Evolutionary conservation across 2,888 invertebrate species (phyloP).

Genomic region (Disparrhopalites patrizii): DNA sequence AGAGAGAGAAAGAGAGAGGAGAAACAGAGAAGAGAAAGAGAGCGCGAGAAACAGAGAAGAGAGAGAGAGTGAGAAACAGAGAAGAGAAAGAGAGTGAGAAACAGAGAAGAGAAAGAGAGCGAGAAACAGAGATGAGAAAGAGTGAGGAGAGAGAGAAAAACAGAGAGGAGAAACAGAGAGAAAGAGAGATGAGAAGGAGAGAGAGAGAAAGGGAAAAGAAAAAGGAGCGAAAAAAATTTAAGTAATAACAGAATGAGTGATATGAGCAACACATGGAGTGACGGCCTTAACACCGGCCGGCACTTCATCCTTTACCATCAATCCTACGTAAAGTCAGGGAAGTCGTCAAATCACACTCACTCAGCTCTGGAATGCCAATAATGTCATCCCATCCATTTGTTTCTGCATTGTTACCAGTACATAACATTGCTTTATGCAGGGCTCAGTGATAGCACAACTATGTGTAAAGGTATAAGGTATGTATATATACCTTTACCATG

Average conservation of each 20-base stretch:
- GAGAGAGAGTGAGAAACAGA: not conserved
- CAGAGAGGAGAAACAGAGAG: too few species aligned
- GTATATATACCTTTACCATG: too few species aligned
- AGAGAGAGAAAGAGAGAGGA: not conserved
- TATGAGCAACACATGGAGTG: conserved; percentile 16
- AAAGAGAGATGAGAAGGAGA: not conserved
- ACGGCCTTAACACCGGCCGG: conserved; percentile 17
- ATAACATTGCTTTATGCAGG: not conserved
- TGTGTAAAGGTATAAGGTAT: too few species aligned
- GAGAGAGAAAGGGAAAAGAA: not conserved
- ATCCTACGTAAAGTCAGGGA: not conserved
- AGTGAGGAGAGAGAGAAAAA: too few species aligned
- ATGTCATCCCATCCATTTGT: conserved; percentile 21
- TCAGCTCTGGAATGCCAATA: conserved; percentile 18
- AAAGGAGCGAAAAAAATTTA: too few species aligned
- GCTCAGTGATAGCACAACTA: not conserved
- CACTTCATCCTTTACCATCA: conserved; percentile 13
- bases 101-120: too few species aligned
- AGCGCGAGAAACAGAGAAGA: not conserved
- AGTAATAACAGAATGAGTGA: too few species aligned
- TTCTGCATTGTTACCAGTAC: conserved; percentile 10
- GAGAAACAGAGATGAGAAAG: too few species aligned
- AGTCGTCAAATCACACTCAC: conserved; percentile 22
- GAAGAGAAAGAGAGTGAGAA: too few species aligned
- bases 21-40: not conserved